phyloP scores from a whole-genome alignment of 2,888 invertebrate species.

The Cacoxenus indagator region DNA sequence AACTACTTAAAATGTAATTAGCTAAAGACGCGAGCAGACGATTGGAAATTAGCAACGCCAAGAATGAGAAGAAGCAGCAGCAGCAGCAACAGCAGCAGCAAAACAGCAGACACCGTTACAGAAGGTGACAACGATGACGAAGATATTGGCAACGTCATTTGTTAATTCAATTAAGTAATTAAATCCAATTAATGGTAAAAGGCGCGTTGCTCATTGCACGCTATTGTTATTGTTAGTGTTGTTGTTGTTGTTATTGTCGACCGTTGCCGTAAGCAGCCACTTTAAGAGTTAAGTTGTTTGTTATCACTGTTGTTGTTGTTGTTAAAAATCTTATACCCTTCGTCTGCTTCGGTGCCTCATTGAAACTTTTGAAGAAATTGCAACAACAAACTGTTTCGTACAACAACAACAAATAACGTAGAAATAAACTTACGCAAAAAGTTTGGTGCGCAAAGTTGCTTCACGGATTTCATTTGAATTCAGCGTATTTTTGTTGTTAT shows the following conservation, averaged over 20 bases:
- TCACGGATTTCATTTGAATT: too few species aligned
- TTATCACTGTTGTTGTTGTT: neutral
- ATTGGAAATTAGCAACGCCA: neutral
- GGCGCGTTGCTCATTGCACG: neutral
- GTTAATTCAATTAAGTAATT: conserved; percentile 24
- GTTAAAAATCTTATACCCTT: too few species aligned
- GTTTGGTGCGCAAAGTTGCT: neutral
- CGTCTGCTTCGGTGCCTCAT: neutral
- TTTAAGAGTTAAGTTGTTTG: neutral
- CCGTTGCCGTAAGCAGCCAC: neutral
- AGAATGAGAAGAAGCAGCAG: neutral
- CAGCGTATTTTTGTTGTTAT: neutral
- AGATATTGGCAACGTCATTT: conserved; percentile 21
- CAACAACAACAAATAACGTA: neutral
- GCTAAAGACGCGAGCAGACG: neutral
- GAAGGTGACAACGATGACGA: neutral
- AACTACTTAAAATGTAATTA: conserved; percentile 3
- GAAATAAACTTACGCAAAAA: neutral
- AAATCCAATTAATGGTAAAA: conserved; percentile 22
- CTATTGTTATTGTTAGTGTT: neutral
- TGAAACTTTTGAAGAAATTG: conserved; percentile 1
- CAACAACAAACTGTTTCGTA: neutral
- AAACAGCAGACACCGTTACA: neutral
- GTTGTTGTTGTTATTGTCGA: neutral
- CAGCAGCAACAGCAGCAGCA: neutral